Evolutionary conservation across 1,140 invertebrate species (phyloP), one percentile per base, ranked within the genome.

Genomic region (Ceratoteleas bidentatus): DNA sequence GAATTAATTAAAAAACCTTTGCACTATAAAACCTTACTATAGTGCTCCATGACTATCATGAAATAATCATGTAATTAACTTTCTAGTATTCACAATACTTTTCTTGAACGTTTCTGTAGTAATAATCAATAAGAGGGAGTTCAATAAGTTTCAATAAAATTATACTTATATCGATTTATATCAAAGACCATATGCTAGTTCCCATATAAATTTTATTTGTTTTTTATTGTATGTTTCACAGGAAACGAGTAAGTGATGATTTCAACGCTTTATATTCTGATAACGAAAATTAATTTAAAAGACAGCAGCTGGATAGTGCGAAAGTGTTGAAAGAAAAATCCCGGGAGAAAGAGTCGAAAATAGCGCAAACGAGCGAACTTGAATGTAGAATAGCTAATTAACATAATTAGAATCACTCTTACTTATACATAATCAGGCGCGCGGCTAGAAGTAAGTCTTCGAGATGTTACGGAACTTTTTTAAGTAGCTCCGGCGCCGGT

Each of bases 361-460:
- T 70, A 65, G 74, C 53, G 74, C 81, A 75, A 83, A 83, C 81
- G 74, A 83, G 81, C 69, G 58, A 83, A 83, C 69, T 83, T 83
- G 69, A 68, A 83, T 74, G 80, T 78, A 74, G 64, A 83, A 76
- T 79, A 82, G 85, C 84, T 85, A 87, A 87, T 87, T 85, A 85
- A 84, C 83, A 85, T 87, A 85, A 87, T 85, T 84, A 84, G 81
- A 87, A 85, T 87, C 84, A 87, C 83, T 87, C 83, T 86, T 83
- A 81, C 81, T 84, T 83, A 86, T 86, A 82, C 74, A 83, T 83
- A 83, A 69, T 83, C 80, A 77, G 69, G 24, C 50, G 53, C 58
- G 45, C 16, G 52, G 43, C 66, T 15, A 54, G 54, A 70, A 78
- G 68, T 77, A 77, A 82, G 69, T 78, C 62, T 75, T 73, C 78